Evolutionary conservation across 1,140 invertebrate genomes (phyloP).

Genomic region (Bursaphelenchus mucronatus): DNA sequence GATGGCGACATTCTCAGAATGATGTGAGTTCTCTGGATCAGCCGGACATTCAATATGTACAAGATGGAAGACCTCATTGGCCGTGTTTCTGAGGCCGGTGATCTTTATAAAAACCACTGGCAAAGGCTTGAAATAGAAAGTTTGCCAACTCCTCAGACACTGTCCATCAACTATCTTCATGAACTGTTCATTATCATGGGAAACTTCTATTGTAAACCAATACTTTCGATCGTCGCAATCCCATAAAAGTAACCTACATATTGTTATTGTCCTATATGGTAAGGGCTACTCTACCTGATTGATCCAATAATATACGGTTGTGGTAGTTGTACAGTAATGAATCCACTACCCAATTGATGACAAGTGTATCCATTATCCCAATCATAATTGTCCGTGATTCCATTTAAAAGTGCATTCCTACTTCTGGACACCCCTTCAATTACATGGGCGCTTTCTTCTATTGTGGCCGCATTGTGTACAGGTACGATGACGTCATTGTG

Average conservation of each 20-base stretch:
- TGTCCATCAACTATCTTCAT: constrained; percentile 73
- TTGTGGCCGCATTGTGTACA: constrained; percentile 82
- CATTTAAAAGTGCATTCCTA: constrained; percentile 90
- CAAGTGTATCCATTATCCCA: constrained; percentile 94
- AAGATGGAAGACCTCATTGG: constrained; percentile 82
- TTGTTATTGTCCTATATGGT: constrained; percentile 25
- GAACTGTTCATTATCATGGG: constrained; percentile 84
- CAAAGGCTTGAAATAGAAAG: constrained; percentile 72
- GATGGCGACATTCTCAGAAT: too few relatives aligned
- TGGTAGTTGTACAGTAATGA: constrained; percentile 86
- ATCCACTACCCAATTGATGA: constrained; percentile 90
- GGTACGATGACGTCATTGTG: constrained; percentile 65
- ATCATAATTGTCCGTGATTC: constrained; percentile 86
- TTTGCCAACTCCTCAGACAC: constrained; percentile 83
- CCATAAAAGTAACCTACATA: constrained; percentile 78
- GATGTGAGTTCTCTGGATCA: not conserved
- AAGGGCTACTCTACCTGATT: constrained; percentile 68
- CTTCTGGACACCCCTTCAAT: constrained; percentile 87
- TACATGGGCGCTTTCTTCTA: constrained; percentile 79
- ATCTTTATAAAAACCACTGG: constrained; percentile 89
- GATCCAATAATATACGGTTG: constrained; percentile 90
- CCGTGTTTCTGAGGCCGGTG: constrained; percentile 41
- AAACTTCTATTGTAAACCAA: constrained; percentile 91
- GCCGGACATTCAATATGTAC: constrained; percentile 91
- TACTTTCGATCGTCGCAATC: constrained; percentile 94